Evolutionary conservation across 2,797 vertebrate species (phyloP).

Genomic region (Chaenodraco wilsoni): DNA sequence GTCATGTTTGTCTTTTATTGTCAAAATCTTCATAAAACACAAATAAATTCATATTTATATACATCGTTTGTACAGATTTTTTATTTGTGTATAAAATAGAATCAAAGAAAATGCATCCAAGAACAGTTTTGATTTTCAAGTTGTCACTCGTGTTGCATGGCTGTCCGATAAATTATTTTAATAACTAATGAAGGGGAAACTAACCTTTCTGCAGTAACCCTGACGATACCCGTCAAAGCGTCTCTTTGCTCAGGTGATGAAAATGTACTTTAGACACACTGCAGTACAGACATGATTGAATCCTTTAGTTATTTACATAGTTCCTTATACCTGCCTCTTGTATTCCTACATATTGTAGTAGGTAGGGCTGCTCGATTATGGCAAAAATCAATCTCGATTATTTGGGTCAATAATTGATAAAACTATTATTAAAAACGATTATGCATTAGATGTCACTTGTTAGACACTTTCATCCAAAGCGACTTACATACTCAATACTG

Average conservation of each 20-base stretch:
- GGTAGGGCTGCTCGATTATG: no score
- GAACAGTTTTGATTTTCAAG: constrained; percentile 41
- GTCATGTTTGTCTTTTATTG: constrained; percentile 6
- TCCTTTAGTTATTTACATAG: constrained; percentile 43
- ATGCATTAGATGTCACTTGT: no score
- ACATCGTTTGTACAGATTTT: constrained; percentile 24
- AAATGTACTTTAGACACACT: constrained; percentile 30
- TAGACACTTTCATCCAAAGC: no score
- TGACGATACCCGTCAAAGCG: constrained; percentile 43
- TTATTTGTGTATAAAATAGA: constrained; percentile 59
- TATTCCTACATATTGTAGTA: neutral
- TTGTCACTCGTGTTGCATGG: constrained; percentile 55
- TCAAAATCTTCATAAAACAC: constrained; percentile 24
- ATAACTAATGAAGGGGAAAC: constrained; percentile 19
- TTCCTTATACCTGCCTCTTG: constrained; percentile 4
- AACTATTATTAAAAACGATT: no score
- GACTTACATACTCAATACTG: no score
- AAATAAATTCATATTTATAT: constrained; percentile 61
- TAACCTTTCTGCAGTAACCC: constrained; percentile 39
- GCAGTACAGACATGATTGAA: constrained; percentile 23
- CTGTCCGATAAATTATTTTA: constrained; percentile 17
- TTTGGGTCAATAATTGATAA: no score
- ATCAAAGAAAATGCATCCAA: constrained; percentile 40
- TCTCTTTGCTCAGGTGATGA: constrained; percentile 35
- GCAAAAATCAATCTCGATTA: no score